phyloP scores from a whole-genome alignment of 2,797 vertebrate genomes.

The Cryptoprocta ferox region DNA sequence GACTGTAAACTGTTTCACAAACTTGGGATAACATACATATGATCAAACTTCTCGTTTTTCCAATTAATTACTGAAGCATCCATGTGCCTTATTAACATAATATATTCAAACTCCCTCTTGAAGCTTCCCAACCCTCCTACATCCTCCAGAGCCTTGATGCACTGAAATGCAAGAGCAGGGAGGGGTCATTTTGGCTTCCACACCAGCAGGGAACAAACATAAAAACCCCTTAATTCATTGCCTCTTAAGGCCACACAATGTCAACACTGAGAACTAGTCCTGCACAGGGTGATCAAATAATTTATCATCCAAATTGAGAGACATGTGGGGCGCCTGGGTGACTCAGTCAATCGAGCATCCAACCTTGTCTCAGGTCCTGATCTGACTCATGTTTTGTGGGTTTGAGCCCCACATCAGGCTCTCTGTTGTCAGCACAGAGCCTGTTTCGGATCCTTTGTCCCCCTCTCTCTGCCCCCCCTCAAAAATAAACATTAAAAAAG shows the following conservation, averaged over 20 bases:
- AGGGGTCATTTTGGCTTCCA: neutral
- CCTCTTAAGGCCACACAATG: constrained; percentile 40
- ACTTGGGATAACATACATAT: neutral
- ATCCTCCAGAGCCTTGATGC: neutral
- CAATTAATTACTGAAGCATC: neutral
- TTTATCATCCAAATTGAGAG: neutral
- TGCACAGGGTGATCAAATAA: neutral
- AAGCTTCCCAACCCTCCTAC: neutral
- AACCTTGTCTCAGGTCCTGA: too few relatives aligned
- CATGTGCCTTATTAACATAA: neutral
- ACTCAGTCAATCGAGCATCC: too few relatives aligned
- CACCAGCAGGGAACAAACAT: neutral
- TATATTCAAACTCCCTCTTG: neutral
- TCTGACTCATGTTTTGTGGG: too few relatives aligned
- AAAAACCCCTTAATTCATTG: neutral
- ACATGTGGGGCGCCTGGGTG: neutral
- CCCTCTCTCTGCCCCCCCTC: too few relatives aligned
- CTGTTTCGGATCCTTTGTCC: too few relatives aligned
- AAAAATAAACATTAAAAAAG: too few relatives aligned
- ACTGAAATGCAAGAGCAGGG: neutral
- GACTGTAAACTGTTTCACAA: neutral
- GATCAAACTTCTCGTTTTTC: neutral
- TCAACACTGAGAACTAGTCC: constrained; percentile 44
- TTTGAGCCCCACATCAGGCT: too few relatives aligned
- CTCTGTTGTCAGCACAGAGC: too few relatives aligned